phyloP scores from a whole-genome alignment of 2,888 invertebrate genomes.

The Diarsia brunnea region DNA sequence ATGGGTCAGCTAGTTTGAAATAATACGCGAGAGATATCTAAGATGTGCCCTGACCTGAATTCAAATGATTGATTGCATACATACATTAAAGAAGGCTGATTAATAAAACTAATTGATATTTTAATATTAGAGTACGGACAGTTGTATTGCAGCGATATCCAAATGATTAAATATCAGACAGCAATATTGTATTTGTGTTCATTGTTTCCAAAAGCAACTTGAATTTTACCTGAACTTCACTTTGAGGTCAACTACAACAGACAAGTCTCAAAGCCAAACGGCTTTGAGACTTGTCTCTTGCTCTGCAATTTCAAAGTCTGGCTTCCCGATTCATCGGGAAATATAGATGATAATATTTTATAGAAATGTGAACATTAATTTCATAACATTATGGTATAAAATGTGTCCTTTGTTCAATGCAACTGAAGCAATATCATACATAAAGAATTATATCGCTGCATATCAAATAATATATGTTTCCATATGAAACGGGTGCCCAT shows the following conservation, averaged over 20 bases:
- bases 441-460: constrained; percentile 30
- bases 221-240: neutral
- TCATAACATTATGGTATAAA: neutral
- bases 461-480: neutral
- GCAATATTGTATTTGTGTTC: neutral
- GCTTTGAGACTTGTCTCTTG: no score
- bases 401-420: constrained; percentile 24
- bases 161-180: neutral
- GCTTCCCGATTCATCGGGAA: neutral
- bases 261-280: neutral
- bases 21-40: neutral
- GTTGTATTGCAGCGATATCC: neutral
- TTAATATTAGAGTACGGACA: neutral
- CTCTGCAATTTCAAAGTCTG: neutral
- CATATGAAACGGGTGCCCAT: constrained; percentile 2
- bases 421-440: constrained; percentile 14
- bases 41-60: neutral
- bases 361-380: constrained; percentile 24
- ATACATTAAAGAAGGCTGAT: neutral
- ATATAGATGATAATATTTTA: constrained; percentile 3
- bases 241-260: constrained; percentile 3
- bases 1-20: no score
- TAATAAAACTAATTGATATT: neutral
- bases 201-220: neutral
- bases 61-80: neutral